Evolutionary conservation across 2,113 vertebrate species (phyloP).

Genomic region (Rynchops niger): DNA sequence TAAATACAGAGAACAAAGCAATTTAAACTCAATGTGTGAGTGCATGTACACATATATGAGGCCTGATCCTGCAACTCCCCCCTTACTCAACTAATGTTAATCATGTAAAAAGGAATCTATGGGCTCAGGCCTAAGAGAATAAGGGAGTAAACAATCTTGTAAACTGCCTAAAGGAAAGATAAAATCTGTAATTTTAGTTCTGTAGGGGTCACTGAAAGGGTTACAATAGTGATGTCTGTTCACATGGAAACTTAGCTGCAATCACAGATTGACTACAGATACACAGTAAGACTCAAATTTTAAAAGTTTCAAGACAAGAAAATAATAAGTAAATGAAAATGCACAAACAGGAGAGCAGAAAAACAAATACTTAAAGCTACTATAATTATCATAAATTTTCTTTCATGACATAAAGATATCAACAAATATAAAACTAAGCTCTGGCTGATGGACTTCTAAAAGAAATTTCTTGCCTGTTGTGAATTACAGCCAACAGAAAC

Average conservation of each 20-base stretch:
- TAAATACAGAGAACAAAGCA: background rate
- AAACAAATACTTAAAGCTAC: background rate
- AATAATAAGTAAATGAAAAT: background rate
- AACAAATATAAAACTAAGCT: background rate
- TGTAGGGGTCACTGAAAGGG: background rate
- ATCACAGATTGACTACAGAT: background rate
- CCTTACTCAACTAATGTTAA: background rate
- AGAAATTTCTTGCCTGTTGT: background rate
- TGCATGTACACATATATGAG: background rate
- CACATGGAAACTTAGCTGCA: background rate
- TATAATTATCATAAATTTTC: background rate
- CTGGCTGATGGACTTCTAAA: background rate
- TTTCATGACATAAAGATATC: background rate
- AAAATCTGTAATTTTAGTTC: slow-evolving; percentile 12
- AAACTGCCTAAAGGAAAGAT: background rate
- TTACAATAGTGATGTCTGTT: background rate
- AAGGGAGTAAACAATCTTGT: background rate
- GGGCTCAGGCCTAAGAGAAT: background rate
- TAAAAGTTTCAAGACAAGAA: background rate
- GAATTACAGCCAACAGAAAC: background rate
- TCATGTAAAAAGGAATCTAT: background rate
- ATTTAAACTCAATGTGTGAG: background rate
- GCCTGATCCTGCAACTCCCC: background rate
- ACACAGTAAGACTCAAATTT: background rate
- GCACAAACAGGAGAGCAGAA: background rate